Evolutionary conservation across 1,140 invertebrate species (phyloP), one percentile per base, ranked within the genome.

Genomic region (Rhynchophorus ferrugineus): DNA sequence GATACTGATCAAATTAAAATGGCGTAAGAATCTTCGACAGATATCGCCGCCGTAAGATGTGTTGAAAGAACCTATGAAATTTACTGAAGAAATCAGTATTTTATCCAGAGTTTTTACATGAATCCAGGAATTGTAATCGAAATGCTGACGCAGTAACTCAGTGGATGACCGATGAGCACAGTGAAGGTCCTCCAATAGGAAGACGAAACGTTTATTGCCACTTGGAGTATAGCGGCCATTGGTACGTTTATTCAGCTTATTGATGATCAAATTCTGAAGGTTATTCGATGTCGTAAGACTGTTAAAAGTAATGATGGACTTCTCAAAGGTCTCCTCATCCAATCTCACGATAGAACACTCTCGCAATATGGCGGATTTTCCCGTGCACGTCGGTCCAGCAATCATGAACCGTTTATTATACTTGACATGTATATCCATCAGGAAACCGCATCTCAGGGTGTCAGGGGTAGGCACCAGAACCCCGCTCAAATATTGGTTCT

Each of bases 131-230:
- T 80, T 78, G 68, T 93, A 87, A 69, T 95, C 91, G 53, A 93
- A 84, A 68, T 80, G 89, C 67, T 93, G 85, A 16, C 92, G 76
- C 2, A 96, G 68, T 33, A 95, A 70, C 74, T 95, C 93, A 54
- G 94, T 81, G 0, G 91, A 80, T 2, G 89, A 88, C 69, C 92
- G 89, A 0, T 88, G 84, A 1, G 91, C 89, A 85, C 91, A 88
- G 66, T 93, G 92, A 65, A 95, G 77, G 68, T 96, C 91, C 67
- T 96, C 93, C 38, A 95, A 81, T 70, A 95, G 95, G 33, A 93
- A 82, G 19, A 94, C 43, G 78, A 81, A 54, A 73, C 75, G 62
- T 85, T 87, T 13, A 82, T 84, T 39, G 54, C 77, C 75, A 3
- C 84, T 78, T 7, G 91, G 87, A 0, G 88, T 87, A 70, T 82